Base-by-base conservation (phyloP, 2,888 invertebrate species). In the Drosophila demipolita region DNA sequence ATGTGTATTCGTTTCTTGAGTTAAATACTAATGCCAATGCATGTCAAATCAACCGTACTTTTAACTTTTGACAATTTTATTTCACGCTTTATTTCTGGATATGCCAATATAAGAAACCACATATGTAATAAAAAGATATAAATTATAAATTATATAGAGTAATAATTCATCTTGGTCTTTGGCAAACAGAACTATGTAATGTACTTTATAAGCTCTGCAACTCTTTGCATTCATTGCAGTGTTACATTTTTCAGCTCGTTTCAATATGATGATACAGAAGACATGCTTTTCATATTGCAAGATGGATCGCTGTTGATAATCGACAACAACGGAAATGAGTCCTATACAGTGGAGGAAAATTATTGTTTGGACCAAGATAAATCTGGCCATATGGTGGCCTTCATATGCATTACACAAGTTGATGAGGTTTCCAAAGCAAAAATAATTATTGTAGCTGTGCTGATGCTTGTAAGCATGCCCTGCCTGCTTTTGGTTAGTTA, bases 381-480 rank as follows among this genome's bases (percentile, higher is more conserved):
- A 49, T 91, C 90, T 15, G 92, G 91, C 0, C 75, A 81, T 4
- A 65, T 91, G n/a, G 84, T 91, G 58, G 93, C 93, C 0, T 89
- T 93, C n/a, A 91, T 92, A 11, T 93, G 93, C 63, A 87, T 91
- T 1, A 87, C 91, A 8, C 86, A 92, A 23, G 86, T 92, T 7
- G 88, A 91, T 52, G 88, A 92, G 40, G 50, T 75, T 9, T 78
- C 78, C 12, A 65, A 78, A 55, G 78, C 78, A 8, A 78, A 75
- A 59, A 17, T 78, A 6, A 52, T 78, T 12, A 80, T 52, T 2
- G 89, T 91, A 49, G 90, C 92, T 0, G 75, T 89, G n/a, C 78
- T 93, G 4, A 93, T 92, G 93, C 70, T 92, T 0, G 75, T 92
- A 1, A 93, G 93, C 9, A 92, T 93, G 50, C 92, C 92, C 12